phyloP scores from a whole-genome alignment of 2,113 vertebrate species.

The Petrocephalus zakoni region DNA sequence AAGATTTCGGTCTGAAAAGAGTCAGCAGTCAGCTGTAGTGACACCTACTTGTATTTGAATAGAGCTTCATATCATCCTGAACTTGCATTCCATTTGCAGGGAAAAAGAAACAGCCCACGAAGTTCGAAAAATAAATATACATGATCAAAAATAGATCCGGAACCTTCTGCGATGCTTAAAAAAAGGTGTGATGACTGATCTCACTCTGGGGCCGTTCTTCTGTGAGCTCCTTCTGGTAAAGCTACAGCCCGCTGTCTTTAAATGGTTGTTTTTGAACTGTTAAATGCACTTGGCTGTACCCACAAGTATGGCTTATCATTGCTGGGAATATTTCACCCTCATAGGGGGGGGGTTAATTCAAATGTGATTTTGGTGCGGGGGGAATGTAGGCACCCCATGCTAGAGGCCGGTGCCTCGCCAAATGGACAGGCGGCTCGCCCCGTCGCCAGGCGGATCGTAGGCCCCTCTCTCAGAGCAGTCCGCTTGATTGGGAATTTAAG shows the following conservation, averaged over 20 bases:
- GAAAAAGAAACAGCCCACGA: neutral
- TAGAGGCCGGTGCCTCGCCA: neutral
- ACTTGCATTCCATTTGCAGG: neutral
- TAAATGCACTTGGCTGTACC: neutral
- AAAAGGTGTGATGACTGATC: neutral
- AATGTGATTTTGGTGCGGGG: neutral
- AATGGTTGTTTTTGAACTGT: neutral
- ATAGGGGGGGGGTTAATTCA: neutral
- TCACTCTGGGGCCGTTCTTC: neutral
- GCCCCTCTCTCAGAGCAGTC: slow-evolving; percentile 2
- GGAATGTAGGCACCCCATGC: neutral
- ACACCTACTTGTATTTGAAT: neutral
- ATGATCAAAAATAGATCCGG: neutral
- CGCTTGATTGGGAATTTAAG: slow-evolving; percentile 26
- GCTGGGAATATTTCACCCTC: neutral
- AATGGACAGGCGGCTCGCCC: neutral
- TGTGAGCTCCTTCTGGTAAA: neutral
- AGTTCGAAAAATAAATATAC: neutral
- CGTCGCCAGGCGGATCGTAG: neutral
- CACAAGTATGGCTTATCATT: too few species aligned
- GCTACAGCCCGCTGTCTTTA: neutral
- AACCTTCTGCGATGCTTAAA: neutral
- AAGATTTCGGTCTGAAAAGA: neutral
- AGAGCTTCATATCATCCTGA: neutral
- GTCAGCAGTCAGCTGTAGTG: neutral